phyloP scores from a whole-genome alignment of 2,888 invertebrate species.

The Cyclophora punctaria region DNA sequence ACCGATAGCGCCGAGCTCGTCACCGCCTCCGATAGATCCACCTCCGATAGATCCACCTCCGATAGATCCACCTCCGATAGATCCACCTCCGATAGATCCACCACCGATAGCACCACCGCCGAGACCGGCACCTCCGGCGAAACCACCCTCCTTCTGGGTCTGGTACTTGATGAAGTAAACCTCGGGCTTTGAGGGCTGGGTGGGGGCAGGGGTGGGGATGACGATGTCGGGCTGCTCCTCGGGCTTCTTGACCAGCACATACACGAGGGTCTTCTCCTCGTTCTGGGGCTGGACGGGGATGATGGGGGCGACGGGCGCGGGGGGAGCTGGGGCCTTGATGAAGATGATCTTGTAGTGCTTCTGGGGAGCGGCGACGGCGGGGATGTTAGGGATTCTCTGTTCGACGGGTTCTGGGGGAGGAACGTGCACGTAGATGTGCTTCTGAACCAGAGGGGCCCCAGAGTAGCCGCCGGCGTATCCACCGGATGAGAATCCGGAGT shows the following conservation, averaged over 20 bases:
- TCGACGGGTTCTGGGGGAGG: conserved; percentile 91
- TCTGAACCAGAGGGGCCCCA: conserved; percentile 81
- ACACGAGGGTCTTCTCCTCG: conserved; percentile 91
- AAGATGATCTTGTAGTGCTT: conserved; percentile 95
- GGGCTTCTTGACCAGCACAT: conserved; percentile 91
- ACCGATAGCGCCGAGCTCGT: conserved; percentile 38
- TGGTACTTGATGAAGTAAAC: conserved; percentile 92
- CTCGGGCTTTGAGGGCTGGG: conserved; percentile 91
- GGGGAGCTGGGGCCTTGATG: conserved; percentile 92
- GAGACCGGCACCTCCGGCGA: conserved; percentile 45
- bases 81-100: conserved; percentile 30
- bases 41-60: conserved; percentile 48
- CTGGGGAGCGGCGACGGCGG: conserved; percentile 81
- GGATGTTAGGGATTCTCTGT: conserved; percentile 78
- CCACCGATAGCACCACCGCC: conserved; percentile 33
- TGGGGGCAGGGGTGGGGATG: conserved; percentile 85
- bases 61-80: conserved; percentile 31
- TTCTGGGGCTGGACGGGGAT: conserved; percentile 87
- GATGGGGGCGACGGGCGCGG: conserved; percentile 86
- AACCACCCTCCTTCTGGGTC: conserved; percentile 76
- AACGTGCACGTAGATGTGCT: conserved; percentile 92
- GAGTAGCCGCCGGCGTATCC: conserved; percentile 63
- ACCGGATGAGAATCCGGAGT: conserved; percentile 51
- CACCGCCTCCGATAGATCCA: conserved; percentile 38
- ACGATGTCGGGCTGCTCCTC: conserved; percentile 88